Base-by-base conservation (phyloP, 2,113 vertebrate genomes). In the Astatoreochromis straeleni region DNA sequence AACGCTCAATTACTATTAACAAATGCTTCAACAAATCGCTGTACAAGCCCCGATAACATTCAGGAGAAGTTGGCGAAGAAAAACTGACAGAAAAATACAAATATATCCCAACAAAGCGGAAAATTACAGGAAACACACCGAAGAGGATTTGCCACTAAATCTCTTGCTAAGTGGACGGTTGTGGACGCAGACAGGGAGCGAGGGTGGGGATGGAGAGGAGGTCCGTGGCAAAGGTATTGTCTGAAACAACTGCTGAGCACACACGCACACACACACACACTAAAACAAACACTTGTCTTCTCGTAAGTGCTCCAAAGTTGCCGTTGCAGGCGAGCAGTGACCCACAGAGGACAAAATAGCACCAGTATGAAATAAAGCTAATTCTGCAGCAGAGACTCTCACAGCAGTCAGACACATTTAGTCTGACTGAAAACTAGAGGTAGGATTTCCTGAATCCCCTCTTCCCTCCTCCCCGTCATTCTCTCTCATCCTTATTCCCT, bases 331-430 rank as follows among this genome's bases (percentile, higher is more conserved):
- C 53, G 14, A 31, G 90, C 81, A 58, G 87, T 29, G 87, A 86
- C 86, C 81, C 83, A 63, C 80, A 92, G 85, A 81, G 88, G 90
- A 95, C 93, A 82, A 88, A 91, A 88, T 95, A 95, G 95, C 95
- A 96, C 94, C 95, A 93, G 88, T 95, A 83, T 94, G 93, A 95
- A 94, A 94, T 95, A 94, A 95, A 95, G 94, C 93, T 93, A 92
- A 93, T 93, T 91, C 90, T 90, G 92, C 91, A 90, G 90, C 94
- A 83, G 84, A 90, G 57, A 87, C 83, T 86, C 60, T 88, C 65
- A 6, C 16, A 12, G 68, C 83, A 85, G 80, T 80, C 87, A 47
- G 81, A 80, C 5, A 19, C 65, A 21, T 29, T 40, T 81, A 40
- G 42, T 7, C 57, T 55, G 81, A 57, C 51, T 47, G 53, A 70